phyloP scores from a whole-genome alignment of 2,797 vertebrate genomes.

The Protonibea diacanthus region DNA sequence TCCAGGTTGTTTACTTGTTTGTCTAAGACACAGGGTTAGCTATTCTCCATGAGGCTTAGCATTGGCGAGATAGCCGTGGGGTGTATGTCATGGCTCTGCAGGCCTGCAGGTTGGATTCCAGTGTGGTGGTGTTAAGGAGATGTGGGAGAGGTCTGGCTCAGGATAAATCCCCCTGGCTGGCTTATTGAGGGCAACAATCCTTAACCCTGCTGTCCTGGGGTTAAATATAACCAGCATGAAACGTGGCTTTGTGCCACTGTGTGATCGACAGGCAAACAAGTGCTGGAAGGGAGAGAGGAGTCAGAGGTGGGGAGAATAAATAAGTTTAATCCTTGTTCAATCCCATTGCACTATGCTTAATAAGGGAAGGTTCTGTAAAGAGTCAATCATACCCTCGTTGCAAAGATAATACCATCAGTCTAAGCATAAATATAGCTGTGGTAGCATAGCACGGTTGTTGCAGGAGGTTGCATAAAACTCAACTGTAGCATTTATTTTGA shows the following conservation, averaged over 20 bases:
- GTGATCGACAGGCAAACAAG: conserved; percentile 74
- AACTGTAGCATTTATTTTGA: not conserved
- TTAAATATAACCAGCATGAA: conserved; percentile 83
- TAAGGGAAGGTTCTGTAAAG: conserved; percentile 38
- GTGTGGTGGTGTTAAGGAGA: conserved; percentile 74
- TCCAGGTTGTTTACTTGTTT: conserved; percentile 75
- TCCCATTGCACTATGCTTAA: conserved; percentile 47
- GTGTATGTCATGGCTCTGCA: conserved; percentile 73
- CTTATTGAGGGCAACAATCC: conserved; percentile 77
- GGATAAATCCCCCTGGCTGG: conserved; percentile 79
- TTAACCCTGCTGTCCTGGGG: conserved; percentile 76
- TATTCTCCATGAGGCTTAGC: conserved; percentile 73
- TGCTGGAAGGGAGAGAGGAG: conserved; percentile 49
- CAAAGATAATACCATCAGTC: conserved; percentile 16
- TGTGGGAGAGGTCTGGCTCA: conserved; percentile 79
- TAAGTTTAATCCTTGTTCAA: conserved; percentile 60
- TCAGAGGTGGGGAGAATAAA: conserved; percentile 53
- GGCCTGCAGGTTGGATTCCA: conserved; percentile 68
- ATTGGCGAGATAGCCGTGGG: conserved; percentile 72
- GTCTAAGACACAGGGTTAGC: conserved; percentile 62
- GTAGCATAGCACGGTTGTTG: conserved; percentile 50
- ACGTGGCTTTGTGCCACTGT: conserved; percentile 70
- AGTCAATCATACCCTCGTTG: conserved; percentile 29
- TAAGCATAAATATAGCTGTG: conserved; percentile 10
- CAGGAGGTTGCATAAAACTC: conserved; percentile 8